Evolutionary conservation across 2,113 vertebrate species (phyloP).

Genomic region (Cricetomys ansorgei): DNA sequence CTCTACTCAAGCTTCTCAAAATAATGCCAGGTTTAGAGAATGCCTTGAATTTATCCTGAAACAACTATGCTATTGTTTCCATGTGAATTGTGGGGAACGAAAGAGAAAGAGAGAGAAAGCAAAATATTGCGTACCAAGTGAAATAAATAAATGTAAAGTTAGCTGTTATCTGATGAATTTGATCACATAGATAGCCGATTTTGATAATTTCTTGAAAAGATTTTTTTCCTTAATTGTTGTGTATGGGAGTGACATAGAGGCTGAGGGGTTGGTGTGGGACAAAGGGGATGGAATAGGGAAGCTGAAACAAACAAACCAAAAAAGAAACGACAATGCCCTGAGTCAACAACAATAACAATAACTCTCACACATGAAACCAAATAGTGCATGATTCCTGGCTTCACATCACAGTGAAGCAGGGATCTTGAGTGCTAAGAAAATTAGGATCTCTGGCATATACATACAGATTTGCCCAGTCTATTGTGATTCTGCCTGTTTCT

Average conservation of each 20-base stretch:
- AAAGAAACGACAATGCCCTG: background rate
- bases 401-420: background rate
- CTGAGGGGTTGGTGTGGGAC: background rate
- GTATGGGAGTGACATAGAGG: background rate
- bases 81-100: conserved; percentile 58
- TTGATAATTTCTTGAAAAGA: conserved; percentile 74
- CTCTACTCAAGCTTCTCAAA: conserved; percentile 5
- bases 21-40: conserved; percentile 65
- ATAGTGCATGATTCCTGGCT: background rate
- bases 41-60: conserved; percentile 41
- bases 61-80: conserved; percentile 68
- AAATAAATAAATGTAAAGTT: conserved; percentile 65
- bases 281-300: background rate
- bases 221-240: conserved; percentile 34
- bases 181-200: conserved; percentile 60
- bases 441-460: background rate
- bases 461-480: background rate
- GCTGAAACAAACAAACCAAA: background rate
- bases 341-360: background rate
- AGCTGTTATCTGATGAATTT: conserved; percentile 72
- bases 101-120: conserved; percentile 54
- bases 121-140: conserved; percentile 53
- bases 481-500: background rate
- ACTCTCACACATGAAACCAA: background rate
- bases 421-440: background rate